These are phyloP conservation scores for Anguilla anguilla DNA, from an alignment of 2,797 vertebrate genomes.

Conservation along the genomic window DNA sequence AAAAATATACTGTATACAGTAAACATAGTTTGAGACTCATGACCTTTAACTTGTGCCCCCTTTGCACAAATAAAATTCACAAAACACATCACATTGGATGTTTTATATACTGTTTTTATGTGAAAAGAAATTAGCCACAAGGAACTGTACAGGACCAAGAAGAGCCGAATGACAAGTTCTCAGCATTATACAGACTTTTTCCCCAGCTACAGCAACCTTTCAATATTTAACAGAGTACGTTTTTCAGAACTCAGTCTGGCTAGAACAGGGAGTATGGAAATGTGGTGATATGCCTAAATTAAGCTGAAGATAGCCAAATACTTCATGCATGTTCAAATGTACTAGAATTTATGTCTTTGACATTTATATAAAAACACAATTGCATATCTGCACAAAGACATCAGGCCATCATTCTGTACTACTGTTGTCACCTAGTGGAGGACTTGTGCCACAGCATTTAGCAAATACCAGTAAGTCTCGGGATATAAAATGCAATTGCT, in stretches of 20 bases:
- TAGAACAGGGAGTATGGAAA: neutral
- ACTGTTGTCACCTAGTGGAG: constrained; percentile 67
- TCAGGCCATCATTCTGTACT: constrained; percentile 38
- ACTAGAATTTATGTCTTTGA: neutral
- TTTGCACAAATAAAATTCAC: neutral
- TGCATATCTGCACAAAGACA: neutral
- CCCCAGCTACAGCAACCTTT: neutral
- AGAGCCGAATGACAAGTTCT: neutral
- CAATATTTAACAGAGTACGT: neutral
- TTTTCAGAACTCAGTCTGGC: neutral
- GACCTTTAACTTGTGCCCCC: neutral
- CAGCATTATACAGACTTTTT: neutral
- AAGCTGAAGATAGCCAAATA: neutral
- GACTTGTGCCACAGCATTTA: neutral
- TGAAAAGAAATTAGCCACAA: neutral
- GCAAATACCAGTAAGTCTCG: neutral
- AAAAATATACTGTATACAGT: neutral
- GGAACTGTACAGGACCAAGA: neutral
- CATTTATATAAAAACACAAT: neutral
- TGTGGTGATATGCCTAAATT: neutral
- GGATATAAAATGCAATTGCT: neutral
- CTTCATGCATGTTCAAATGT: neutral
- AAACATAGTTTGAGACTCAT: neutral
- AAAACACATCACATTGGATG: neutral
- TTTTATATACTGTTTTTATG: neutral